Conservation (phyloP, 2,113 vertebrate species). For the Rhodinocichla rosea region DNA sequence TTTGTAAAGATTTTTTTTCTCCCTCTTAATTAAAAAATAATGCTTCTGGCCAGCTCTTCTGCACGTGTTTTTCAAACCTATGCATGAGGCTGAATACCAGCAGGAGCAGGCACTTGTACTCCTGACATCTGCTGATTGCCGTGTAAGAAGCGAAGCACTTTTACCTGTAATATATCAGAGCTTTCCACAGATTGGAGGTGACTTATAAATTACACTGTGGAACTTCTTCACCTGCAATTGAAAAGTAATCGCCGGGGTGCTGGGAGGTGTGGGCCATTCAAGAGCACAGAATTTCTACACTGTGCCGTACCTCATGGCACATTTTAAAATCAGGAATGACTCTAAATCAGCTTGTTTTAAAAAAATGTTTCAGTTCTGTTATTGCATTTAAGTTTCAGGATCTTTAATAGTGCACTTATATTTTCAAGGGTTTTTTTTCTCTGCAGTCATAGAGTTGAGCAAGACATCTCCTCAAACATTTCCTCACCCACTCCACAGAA, state of each 20-base stretch:
- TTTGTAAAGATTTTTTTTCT: conserved; percentile 1
- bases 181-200: conserved; percentile 28
- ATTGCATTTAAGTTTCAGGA: neutral
- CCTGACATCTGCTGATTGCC: conserved; percentile 20
- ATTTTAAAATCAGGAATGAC: neutral
- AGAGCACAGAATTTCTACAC: neutral
- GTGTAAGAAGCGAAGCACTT: neutral
- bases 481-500: rapidly evolving
- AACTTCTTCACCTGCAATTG: conserved; percentile 40
- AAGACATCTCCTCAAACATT: neutral
- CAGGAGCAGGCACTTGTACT: neutral
- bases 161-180: neutral
- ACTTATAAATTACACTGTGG: conserved; percentile 25
- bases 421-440: neutral
- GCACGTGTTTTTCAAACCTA: neutral
- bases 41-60: neutral
- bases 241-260: neutral
- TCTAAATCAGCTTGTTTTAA: neutral
- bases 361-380: neutral
- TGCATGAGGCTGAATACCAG: neutral
- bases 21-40: conserved; percentile 58
- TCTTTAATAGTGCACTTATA: neutral
- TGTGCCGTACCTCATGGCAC: neutral
- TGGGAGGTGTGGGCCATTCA: neutral
- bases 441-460: neutral